A percentile compares a stretch with the other conserved stretches of the same genome.
Evolutionary conservation across 2,888 invertebrate species (phyloP).

Genomic region (Poecilus cupreus): DNA sequence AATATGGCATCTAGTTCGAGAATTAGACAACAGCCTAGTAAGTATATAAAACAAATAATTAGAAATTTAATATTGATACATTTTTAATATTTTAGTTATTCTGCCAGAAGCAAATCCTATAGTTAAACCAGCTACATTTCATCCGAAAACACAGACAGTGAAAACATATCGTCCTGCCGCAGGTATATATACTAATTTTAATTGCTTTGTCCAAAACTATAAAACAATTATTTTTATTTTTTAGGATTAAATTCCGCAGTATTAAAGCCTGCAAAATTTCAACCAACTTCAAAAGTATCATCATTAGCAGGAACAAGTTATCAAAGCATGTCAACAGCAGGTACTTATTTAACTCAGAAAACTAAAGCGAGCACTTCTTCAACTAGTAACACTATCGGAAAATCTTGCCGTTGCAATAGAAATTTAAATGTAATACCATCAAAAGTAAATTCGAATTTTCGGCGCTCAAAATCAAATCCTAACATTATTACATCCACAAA

Average conservation of each 20-base stretch:
- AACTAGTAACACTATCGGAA: not conserved
- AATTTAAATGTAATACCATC: not conserved
- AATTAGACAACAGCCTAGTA: too few species aligned
- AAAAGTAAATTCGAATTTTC: not conserved
- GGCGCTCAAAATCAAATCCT: too few species aligned
- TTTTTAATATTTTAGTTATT: not conserved
- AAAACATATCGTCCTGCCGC: not conserved
- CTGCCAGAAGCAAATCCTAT: not conserved
- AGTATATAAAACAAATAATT: too few species aligned
- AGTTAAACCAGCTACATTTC: constrained; percentile 10
- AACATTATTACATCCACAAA: too few species aligned
- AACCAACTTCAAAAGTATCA: too few species aligned
- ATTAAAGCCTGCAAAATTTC: too few species aligned
- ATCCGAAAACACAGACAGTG: not conserved
- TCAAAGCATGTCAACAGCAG: not conserved
- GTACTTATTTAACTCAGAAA: not conserved
- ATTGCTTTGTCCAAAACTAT: too few species aligned
- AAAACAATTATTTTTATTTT: too few species aligned
- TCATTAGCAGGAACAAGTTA: not conserved
- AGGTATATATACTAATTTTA: too few species aligned
- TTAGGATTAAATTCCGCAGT: too few species aligned
- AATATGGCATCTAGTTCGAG: too few species aligned
- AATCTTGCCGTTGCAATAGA: not conserved
- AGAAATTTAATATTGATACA: not conserved
- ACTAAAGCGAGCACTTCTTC: not conserved